Evolutionary conservation across 1,140 invertebrate genomes (phyloP), one percentile per base, ranked within the genome.

Genomic region (Dreissena polymorpha): DNA sequence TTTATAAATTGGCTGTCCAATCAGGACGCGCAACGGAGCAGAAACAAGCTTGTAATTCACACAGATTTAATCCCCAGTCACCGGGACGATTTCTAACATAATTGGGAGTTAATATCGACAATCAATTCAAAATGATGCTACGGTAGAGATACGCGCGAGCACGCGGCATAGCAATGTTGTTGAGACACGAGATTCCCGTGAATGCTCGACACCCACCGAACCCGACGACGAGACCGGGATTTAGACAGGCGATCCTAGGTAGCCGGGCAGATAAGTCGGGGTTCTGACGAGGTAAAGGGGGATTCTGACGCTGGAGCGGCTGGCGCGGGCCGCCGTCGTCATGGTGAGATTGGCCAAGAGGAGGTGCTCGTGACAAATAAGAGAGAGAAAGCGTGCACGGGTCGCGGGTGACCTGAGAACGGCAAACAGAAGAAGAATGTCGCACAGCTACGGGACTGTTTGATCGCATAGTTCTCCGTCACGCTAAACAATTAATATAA

Each of bases 291-390:
- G 13, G 16, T 0, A 27, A 70, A 21, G 25, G 68, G 18, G 23
- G 29, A 18, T 29, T 14, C 12, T 29, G 29, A 67, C 64, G 16
- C 13, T 67, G 64, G 64, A 67, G 64, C 64, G 64, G 64, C 23
- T 6, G 68, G 39, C 68, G 68, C 68, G 68, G 27, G 68, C 68
- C 68, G 5, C 68, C 14, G 39, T 70, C 68, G 39, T n/a, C 39
- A 29, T 39, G 68, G 68, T 29, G 68, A 70, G 8, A 13, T 12
- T 18, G 49, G 1, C 0, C 18, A 50, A 39, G 49, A 25, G 25
- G 25, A 39, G 25, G 14, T 29, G 39, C 25, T 14, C 18, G 68
- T 39, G 68, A 70, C 39, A 70, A 39, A 27, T 70, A 39, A 27
- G 10, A 50, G 68, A 21, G 25, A 2, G 21, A 18, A 60, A 60